Evolutionary conservation across 1,140 invertebrate species (phyloP), one percentile per base, ranked within the genome.

Genomic region (Eueides isabella): DNA sequence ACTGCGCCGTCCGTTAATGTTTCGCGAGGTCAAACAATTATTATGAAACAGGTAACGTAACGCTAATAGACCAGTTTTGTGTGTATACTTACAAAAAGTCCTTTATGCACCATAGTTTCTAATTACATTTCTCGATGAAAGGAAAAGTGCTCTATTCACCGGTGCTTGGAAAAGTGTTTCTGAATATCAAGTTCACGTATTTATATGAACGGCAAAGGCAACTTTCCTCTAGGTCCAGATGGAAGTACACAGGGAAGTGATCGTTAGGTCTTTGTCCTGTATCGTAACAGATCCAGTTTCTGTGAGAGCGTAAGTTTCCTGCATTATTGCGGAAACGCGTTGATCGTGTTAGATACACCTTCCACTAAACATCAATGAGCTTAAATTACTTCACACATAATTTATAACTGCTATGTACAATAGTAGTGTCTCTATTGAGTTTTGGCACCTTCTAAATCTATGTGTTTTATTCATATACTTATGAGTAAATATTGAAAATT

Each of bases 181-280:
- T 79, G 65, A 74, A 80, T 92, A 92, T 90, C 85, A 92, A 91
- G 91, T 92, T 89, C 86, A 92, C 74, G 87, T 81, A 89, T 92
- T 92, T 93, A 92, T 93, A 92, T 87, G 80, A 89, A 80, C 81
- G 80, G 67, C 66, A 67, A 62, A 76, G 78, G 80, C 87, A 88
- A 90, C 88, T 91, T 93, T 91, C 90, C 88, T 90, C 78, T 63
- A 77, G 80, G 70, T 88, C 87, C 82, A 87, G 85, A 88, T 83
- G 80, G 75, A 74, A 74, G 76, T 77, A 71, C 74, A 75, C 33
- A 82, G 87, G 91, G 89, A 90, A 92, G 81, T 91, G 88, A 86
- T 85, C 87, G 82, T 82, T 85, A 85, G 90, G 89, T 93, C 90
- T 92, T 91, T 93, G 91, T 92, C 90, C 91, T 89, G 86, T 72